A percentile compares a stretch with the other conserved stretches of the same genome.
Evolutionary conservation across 2,113 vertebrate genomes (phyloP).

Genomic region (Lontra canadensis): DNA sequence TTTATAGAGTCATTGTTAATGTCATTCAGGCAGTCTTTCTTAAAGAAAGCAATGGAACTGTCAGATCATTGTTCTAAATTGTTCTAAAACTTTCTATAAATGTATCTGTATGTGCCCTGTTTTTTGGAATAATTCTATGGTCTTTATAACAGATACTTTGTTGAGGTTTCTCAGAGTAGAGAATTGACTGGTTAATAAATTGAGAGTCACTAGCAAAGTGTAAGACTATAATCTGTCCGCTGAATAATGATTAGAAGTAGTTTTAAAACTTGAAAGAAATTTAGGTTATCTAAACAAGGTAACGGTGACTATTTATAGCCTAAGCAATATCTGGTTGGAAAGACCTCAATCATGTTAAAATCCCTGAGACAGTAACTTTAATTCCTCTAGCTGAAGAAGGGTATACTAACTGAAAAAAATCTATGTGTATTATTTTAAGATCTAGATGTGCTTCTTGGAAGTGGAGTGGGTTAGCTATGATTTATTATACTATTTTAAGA

Average conservation of each 20-base stretch:
- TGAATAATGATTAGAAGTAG: slow-evolving; percentile 1
- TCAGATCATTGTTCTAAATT: no score
- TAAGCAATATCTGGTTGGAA: neutral
- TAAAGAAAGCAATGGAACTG: no score
- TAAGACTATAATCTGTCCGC: neutral
- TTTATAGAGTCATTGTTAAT: neutral
- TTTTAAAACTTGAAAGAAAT: slow-evolving; percentile 45
- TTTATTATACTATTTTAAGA: slow-evolving; percentile 40
- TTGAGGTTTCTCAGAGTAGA: neutral
- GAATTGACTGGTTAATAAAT: slow-evolving; percentile 23
- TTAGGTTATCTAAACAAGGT: neutral
- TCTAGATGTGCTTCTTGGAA: slow-evolving; percentile 15
- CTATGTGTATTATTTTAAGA: slow-evolving; percentile 15
- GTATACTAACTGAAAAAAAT: neutral
- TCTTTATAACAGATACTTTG: neutral
- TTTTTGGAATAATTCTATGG: neutral
- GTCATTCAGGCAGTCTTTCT: slow-evolving; percentile 20
- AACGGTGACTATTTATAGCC: neutral
- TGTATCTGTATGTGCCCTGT: neutral
- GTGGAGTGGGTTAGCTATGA: neutral
- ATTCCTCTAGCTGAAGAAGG: slow-evolving; percentile 1
- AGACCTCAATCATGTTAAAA: neutral
- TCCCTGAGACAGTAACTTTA: neutral
- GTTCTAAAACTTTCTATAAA: neutral
- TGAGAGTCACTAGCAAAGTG: neutral